Evolutionary conservation across 2,113 vertebrate species (phyloP), one percentile per base, ranked within the genome.

Genomic region (Brachirus orientalis): DNA sequence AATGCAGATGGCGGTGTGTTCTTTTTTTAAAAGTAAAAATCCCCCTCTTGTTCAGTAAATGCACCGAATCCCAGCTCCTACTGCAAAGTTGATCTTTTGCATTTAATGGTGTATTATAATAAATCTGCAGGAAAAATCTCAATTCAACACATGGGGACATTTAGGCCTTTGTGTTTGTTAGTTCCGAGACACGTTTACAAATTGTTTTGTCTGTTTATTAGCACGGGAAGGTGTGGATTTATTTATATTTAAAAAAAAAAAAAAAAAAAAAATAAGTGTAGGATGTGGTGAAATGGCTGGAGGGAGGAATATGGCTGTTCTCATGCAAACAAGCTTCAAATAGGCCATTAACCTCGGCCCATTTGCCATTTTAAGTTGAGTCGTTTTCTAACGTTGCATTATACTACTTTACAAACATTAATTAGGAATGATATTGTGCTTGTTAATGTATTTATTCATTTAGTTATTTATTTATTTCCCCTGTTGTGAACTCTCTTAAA

Each of bases 21-120:
- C 2, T 84, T 58, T 67, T 18, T 59, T 59, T 44, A 72, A 82
- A 55, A 10, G 47, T n/a, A 8, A 47, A 1, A 54, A 55, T 59
- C 1, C 1, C 37, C n/a, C 17, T 58, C 36, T 62, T 64, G 59
- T 68, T 63, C 62, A 19, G 65, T 72, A 36, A 17, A 53, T 84
- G 67, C 72, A 78, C 71, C 45, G 90, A 87, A 91, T 90, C 83
- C 61, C 61, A 78, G 72, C 72, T 77, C 80, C 75, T 81, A 37
- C 72, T 88, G 82, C 75, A 75, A 90, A 90, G 81, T 86, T 87
- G 83, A 86, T 86, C 79, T 75, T 75, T 35, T 78, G 80, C 84
- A 11, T 82, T 68, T 89, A 81, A 54, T 79, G 67, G 68, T 86
- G 85, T 67, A 85, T 89, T 82, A 83, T 72, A 86, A 86, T 89